Base-by-base conservation (phyloP, 2,888 invertebrate genomes). In the Eupithecia insigniata region DNA sequence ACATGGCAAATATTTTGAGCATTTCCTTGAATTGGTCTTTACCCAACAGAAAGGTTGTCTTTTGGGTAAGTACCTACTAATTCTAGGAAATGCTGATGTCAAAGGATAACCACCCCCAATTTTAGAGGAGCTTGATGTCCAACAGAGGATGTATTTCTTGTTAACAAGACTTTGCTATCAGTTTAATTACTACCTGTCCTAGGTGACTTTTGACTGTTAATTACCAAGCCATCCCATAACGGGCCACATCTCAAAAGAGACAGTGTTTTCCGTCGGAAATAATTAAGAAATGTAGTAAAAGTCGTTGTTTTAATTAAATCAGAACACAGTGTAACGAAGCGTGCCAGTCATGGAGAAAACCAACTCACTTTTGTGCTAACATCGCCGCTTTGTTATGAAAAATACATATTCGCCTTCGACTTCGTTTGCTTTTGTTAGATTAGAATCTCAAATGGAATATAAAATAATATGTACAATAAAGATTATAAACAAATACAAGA, bases 301-400 rank as follows among this genome's bases (percentile, higher is more conserved):
- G 85, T 85, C 84, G 85, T 85, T 83, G 55, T 80, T 81, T 87
- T 90, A 92, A 92, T 92, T 91, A 89, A 92, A 91, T 92, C 89
- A 89, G 86, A 84, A 84, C 83, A 82, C 80, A 83, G 83, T 76
- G 84, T 87, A 91, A 89, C 91, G 90, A 89, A 87, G 84, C 91
- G 84, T 86, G 36, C 80, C 82, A 82, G 88, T 88, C 87, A 87
- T 85, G 88, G 84, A 85, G 81, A 76, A 76, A 81, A 82, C 81
- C 78, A 81, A 82, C 79, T 76, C 78, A 79, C 72, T 79, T 77
- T 73, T 66, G 67, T 70, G 60, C 58, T 70, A 73, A 36, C 70
- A 66, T 77, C 70, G 39, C 12, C 65, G 61, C 67, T 71, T 66
- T 34, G n/a, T 62, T 62, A 60, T 30, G 60, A 30, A 30, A 60